Evolutionary conservation across 2,797 vertebrate species (phyloP).

Genomic region (Gorsachius magnificus): DNA sequence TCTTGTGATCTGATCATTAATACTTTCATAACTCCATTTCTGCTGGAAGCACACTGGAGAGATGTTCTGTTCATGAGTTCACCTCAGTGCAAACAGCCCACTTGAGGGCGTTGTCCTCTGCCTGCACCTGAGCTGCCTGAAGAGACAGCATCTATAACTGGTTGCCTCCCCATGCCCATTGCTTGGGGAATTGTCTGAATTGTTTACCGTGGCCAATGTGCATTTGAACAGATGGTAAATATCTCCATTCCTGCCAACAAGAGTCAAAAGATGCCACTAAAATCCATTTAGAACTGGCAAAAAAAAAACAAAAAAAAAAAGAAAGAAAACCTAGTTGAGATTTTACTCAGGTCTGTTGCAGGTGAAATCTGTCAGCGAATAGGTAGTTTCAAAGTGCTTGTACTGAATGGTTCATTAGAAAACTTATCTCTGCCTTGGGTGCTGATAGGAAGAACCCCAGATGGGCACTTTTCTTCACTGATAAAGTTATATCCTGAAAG

Average conservation of each 20-base stretch:
- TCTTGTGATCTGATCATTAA: neutral
- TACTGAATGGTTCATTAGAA: slow-evolving; percentile 26
- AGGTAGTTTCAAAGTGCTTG: slow-evolving; percentile 34
- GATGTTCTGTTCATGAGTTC: neutral
- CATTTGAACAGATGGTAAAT: slow-evolving; percentile 69
- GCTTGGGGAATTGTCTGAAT: slow-evolving; percentile 27
- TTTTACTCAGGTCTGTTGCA: slow-evolving; percentile 52
- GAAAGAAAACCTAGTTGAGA: neutral
- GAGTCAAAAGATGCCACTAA: slow-evolving; percentile 67
- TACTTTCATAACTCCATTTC: neutral
- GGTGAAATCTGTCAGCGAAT: slow-evolving; percentile 50
- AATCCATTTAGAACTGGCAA: slow-evolving; percentile 13
- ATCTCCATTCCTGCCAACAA: slow-evolving; percentile 64
- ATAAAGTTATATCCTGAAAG: neutral
- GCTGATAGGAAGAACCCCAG: neutral
- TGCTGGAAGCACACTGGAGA: neutral
- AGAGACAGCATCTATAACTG: neutral
- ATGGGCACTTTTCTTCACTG: neutral
- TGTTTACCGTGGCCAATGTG: slow-evolving; percentile 47
- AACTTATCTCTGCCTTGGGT: neutral
- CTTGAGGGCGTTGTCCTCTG: neutral
- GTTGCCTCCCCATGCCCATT: neutral
- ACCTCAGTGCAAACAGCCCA: neutral
- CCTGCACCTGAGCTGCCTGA: neutral
- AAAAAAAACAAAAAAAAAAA: neutral